Conservation (phyloP, 2,113 vertebrate genomes). For the Misgurnus mizolepis region DNA sequence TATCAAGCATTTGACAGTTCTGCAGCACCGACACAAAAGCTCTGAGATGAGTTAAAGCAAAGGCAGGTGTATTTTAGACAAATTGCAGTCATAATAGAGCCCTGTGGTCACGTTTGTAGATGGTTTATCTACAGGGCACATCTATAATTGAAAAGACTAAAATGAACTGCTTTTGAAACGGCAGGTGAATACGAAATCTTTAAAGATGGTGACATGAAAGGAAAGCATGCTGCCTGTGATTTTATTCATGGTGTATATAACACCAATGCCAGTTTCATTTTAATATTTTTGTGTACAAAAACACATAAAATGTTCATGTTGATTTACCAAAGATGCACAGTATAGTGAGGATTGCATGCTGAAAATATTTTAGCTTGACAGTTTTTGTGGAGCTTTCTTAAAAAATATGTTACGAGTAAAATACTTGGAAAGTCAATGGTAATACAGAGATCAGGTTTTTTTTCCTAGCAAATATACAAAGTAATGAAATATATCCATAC, state of each 20-base stretch:
- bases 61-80: constrained; percentile 10
- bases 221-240: neutral
- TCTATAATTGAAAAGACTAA: constrained; percentile 29
- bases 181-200: neutral
- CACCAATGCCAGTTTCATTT: neutral
- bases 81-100: constrained; percentile 7
- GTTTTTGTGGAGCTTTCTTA: too few species aligned
- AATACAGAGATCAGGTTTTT: too few species aligned
- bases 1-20: constrained; percentile 22
- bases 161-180: constrained; percentile 21
- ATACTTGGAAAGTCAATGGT: too few species aligned
- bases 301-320: neutral
- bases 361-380: neutral
- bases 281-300: too few species aligned
- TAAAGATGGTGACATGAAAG: neutral
- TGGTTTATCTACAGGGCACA: constrained; percentile 9
- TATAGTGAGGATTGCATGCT: neutral
- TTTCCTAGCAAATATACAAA: too few species aligned
- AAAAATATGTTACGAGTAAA: too few species aligned
- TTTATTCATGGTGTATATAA: neutral
- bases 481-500: too few species aligned
- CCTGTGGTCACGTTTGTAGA: constrained; percentile 17
- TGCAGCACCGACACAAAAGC: neutral
- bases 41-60: neutral
- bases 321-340: neutral